Evolutionary conservation across 2,888 invertebrate species (phyloP).

Genomic region (Himalopsyche japonica): DNA sequence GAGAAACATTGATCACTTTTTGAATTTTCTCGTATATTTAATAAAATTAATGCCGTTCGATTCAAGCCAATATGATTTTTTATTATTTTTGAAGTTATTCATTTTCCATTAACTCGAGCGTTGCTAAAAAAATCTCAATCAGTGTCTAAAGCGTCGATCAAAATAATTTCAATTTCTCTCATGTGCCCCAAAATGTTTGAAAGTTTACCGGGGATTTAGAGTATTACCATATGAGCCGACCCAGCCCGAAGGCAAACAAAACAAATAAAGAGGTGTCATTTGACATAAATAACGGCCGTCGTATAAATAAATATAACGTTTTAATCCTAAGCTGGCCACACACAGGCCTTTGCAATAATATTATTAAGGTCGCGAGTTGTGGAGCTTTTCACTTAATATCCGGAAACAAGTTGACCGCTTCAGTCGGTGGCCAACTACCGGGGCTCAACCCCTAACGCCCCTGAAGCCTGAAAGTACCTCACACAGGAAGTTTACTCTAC

Average conservation of each 20-base stretch:
- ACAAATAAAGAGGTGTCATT: constrained; percentile 8
- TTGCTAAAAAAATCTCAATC: background rate
- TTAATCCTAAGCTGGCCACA: constrained; percentile 3
- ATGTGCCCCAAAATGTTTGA: background rate
- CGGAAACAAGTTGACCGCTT: constrained; percentile 22
- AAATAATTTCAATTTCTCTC: background rate
- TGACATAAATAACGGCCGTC: background rate
- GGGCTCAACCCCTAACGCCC: background rate
- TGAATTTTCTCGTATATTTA: too few species aligned
- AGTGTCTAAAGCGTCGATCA: background rate
- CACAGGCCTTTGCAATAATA: background rate
- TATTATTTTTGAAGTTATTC: background rate
- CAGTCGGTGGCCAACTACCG: background rate
- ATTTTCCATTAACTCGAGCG: background rate
- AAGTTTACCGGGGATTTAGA: background rate
- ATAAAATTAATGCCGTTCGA: too few species aligned
- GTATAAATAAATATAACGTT: background rate
- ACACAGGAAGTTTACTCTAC: background rate
- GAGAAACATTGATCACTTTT: too few species aligned
- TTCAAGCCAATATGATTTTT: background rate
- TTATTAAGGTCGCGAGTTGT: constrained; percentile 15
- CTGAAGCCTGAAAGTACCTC: background rate
- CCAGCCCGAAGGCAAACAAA: background rate
- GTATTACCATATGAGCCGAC: background rate
- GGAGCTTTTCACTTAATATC: constrained; percentile 31